These are phyloP conservation scores for Epinephelus awoara DNA, from an alignment of 2,797 vertebrate genomes.

Conservation along the genomic window DNA sequence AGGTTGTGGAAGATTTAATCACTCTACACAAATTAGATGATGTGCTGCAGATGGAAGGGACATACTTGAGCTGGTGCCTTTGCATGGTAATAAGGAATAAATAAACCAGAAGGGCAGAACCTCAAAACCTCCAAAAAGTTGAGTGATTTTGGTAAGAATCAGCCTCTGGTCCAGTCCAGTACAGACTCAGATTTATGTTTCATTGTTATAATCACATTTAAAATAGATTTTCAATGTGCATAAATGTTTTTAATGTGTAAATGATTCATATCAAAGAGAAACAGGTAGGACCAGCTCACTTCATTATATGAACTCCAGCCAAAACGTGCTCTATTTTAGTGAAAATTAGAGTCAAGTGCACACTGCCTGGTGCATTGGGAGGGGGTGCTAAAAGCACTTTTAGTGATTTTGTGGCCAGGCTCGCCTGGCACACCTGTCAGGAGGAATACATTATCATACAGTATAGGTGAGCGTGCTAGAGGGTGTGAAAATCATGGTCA, in stretches of 20 bases:
- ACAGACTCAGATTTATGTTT: not conserved
- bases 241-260: not conserved
- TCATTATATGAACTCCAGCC: not conserved
- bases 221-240: not conserved
- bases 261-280: not conserved
- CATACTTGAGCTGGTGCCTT: constrained; percentile 35
- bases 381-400: no score
- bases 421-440: no score
- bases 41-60: constrained; percentile 42
- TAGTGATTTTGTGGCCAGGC: no score
- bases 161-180: not conserved
- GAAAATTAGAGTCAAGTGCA: not conserved
- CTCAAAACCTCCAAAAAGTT: constrained; percentile 16
- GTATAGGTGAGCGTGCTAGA: no score
- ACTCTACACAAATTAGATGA: constrained; percentile 40
- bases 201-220: not conserved
- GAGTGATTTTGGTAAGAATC: not conserved
- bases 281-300: not conserved
- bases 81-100: constrained; percentile 34
- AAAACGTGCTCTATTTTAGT: not conserved
- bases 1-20: constrained; percentile 44
- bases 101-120: constrained; percentile 3
- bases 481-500: no score
- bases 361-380: no score
- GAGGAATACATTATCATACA: no score